These are phyloP conservation scores for Luffia ferchaultella DNA, from an alignment of 2,888 invertebrate species.

Conservation along the genomic window DNA sequence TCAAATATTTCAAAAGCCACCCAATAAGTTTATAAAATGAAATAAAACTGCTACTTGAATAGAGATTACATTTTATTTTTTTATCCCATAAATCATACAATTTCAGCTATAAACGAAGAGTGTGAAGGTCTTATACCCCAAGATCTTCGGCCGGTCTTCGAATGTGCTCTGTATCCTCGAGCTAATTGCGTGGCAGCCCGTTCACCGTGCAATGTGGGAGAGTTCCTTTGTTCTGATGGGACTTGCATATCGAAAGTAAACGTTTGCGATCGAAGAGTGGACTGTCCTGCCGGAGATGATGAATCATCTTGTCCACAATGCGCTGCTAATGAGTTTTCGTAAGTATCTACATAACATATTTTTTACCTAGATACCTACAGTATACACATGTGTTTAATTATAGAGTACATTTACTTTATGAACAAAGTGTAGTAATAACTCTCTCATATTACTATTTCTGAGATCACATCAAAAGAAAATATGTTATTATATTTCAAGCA, in stretches of 20 bases:
- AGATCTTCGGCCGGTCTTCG: constrained; percentile 63
- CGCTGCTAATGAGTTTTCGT: constrained; percentile 42
- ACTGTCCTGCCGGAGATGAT: constrained; percentile 71
- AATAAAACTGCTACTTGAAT: not conserved
- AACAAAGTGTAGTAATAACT: too few relatives aligned
- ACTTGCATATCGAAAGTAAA: constrained; percentile 69
- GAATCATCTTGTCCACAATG: constrained; percentile 60
- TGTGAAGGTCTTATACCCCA: constrained; percentile 69
- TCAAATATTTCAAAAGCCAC: not conserved
- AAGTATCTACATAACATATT: too few relatives aligned
- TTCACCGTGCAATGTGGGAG: constrained; percentile 57
- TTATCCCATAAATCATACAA: too few relatives aligned
- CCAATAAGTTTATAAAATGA: not conserved
- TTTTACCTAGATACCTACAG: too few relatives aligned
- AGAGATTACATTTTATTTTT: not conserved
- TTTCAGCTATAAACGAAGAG: constrained; percentile 67
- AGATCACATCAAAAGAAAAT: too few relatives aligned
- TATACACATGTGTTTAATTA: not conserved
- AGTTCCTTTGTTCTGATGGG: constrained; percentile 65
- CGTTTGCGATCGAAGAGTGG: constrained; percentile 70
- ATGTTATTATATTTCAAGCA: too few relatives aligned
- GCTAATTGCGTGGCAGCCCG: constrained; percentile 61
- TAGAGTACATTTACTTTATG: too few relatives aligned
- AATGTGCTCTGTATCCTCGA: constrained; percentile 68
- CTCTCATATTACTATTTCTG: too few relatives aligned